Conservation (phyloP, 2,113 vertebrate species). For the Galemys pyrenaicus region DNA sequence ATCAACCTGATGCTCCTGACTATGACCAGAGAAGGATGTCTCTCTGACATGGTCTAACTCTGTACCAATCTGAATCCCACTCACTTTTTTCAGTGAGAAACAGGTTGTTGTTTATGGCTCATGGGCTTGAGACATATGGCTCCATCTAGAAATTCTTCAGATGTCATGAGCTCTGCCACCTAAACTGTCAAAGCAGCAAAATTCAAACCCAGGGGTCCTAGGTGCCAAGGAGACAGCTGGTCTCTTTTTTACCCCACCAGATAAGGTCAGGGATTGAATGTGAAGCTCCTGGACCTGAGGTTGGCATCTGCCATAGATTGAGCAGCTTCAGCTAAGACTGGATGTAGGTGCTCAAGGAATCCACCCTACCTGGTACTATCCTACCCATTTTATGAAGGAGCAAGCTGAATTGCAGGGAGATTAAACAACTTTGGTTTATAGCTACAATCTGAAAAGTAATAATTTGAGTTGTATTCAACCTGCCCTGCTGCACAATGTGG, state of each 20-base stretch:
- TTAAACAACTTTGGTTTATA: too few relatives aligned
- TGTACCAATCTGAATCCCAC: neutral
- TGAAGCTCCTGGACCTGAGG: slow-evolving; percentile 21
- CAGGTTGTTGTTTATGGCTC: slow-evolving; percentile 15
- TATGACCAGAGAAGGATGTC: neutral
- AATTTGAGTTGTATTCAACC: neutral
- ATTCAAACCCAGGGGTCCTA: slow-evolving; percentile 66
- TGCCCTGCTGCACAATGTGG: neutral
- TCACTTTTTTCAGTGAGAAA: neutral
- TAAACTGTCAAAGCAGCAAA: slow-evolving; percentile 71
- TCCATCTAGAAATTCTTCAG: slow-evolving; percentile 45
- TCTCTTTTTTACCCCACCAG: neutral
- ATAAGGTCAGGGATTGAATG: slow-evolving; percentile 54
- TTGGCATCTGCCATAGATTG: neutral
- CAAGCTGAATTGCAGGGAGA: neutral
- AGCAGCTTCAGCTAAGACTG: neutral
- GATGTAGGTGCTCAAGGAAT: too few relatives aligned
- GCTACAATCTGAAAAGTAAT: neutral
- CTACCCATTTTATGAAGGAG: slow-evolving; percentile 1
- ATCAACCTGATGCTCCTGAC: neutral
- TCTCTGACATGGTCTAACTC: neutral
- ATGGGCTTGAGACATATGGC: slow-evolving; percentile 46
- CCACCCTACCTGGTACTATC: rapidly evolving
- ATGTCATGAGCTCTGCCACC: slow-evolving; percentile 54
- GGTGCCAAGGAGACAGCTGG: slow-evolving; percentile 61